Evolutionary conservation across 2,797 vertebrate genomes (phyloP).

Genomic region (Tokudaia muenninki): DNA sequence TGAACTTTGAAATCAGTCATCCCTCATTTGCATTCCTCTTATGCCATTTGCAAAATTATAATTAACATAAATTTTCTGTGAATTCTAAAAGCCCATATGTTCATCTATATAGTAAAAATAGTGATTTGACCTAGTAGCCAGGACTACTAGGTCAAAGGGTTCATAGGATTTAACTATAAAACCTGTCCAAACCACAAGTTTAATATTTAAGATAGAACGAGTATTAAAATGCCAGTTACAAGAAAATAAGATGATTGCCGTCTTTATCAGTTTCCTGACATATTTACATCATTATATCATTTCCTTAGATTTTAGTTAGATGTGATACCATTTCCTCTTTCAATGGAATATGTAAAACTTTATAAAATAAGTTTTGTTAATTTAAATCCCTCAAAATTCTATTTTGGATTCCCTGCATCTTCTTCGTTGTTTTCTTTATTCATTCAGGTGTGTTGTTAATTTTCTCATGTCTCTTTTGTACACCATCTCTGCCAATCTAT

Average conservation of each 20-base stretch:
- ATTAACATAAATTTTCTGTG: conserved; percentile 48
- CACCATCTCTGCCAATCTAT: rapidly evolving
- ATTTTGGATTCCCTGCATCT: not conserved
- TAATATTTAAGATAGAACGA: not conserved
- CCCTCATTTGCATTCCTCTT: not conserved
- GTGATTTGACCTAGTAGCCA: not conserved
- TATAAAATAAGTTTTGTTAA: not conserved
- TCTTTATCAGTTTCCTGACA: not conserved
- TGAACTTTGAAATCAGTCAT: conserved; percentile 14
- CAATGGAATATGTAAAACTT: not conserved
- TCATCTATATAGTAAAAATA: conserved; percentile 14
- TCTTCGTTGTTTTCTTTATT: not conserved
- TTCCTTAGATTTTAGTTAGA: not conserved
- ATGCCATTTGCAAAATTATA: conserved; percentile 49
- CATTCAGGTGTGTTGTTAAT: rapidly evolving
- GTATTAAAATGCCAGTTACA: not conserved
- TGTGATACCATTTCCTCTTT: not conserved
- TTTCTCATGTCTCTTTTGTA: not conserved
- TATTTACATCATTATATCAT: not conserved
- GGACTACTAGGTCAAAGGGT: not conserved
- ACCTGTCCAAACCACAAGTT: not conserved
- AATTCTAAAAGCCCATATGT: not conserved
- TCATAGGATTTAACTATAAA: not conserved
- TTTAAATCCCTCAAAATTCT: not conserved
- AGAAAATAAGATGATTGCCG: not conserved